phyloP scores from a whole-genome alignment of 2,113 vertebrate genomes.

The Aldabrachelys gigantea region DNA sequence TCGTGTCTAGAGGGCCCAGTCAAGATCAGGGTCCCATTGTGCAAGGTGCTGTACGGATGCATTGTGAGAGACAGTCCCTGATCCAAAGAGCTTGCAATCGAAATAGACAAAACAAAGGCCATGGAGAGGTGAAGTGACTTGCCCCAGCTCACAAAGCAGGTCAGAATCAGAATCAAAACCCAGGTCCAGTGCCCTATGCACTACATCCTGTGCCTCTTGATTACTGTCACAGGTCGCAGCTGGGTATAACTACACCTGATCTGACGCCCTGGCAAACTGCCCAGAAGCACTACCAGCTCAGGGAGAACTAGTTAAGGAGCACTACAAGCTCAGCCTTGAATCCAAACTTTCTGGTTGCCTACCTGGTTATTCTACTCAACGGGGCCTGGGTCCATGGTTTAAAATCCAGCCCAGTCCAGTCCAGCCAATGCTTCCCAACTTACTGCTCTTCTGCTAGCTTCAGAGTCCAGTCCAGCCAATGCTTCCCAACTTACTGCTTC shows the following conservation, averaged over 20 bases:
- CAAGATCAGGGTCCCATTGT: not conserved
- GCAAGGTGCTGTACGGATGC: not conserved
- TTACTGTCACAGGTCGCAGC: not conserved
- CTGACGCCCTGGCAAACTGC: fast-evolving
- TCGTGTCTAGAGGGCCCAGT: not conserved
- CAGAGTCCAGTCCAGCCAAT: not conserved
- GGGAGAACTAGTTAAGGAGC: not conserved
- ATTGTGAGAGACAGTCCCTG: fast-evolving
- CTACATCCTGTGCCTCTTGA: not conserved
- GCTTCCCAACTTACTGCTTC: fast-evolving
- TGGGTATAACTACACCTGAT: fast-evolving
- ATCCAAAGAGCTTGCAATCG: not conserved
- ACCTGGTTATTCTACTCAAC: not conserved
- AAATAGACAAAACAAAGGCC: not conserved
- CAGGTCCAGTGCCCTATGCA: not conserved
- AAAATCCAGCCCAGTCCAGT: not conserved
- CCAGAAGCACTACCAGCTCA: not conserved
- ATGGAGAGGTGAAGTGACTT: not conserved
- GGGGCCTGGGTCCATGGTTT: not conserved
- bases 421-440: fast-evolving
- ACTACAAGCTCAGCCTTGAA: not conserved
- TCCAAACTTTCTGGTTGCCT: not conserved
- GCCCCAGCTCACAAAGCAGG: not conserved
- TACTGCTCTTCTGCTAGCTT: fast-evolving
- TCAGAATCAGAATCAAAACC: not conserved